Evolutionary conservation across 2,888 invertebrate genomes (phyloP).

Genomic region (Callimorpha dominula): DNA sequence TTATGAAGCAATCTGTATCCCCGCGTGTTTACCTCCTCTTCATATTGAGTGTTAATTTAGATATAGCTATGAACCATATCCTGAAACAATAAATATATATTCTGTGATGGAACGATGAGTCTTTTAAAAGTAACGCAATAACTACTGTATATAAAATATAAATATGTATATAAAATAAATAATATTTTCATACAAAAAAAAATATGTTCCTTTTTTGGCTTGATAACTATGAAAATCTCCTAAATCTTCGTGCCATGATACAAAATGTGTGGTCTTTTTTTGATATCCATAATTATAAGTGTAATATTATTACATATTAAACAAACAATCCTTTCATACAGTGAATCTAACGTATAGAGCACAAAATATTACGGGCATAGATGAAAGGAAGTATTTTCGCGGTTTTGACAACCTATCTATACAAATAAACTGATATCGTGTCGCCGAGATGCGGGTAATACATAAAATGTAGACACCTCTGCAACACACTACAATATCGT

Average conservation of each 20-base stretch:
- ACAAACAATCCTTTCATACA: not conserved
- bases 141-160: no score
- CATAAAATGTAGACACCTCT: slow-evolving; percentile 26
- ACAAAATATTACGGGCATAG: slow-evolving; percentile 10
- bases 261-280: no score
- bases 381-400: slow-evolving; percentile 22
- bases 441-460: slow-evolving; percentile 26
- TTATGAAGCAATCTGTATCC: not conserved
- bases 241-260: no score
- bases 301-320: no score
- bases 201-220: no score
- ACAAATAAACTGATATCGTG: slow-evolving; percentile 40
- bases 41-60: not conserved
- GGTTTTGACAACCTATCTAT: slow-evolving; percentile 25
- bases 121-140: not conserved
- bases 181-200: no score
- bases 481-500: slow-evolving; percentile 19
- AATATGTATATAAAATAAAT: no score
- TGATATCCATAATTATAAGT: not conserved
- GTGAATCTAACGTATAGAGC: slow-evolving; percentile 11
- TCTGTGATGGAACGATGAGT: not conserved
- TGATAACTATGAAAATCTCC: no score
- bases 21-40: not conserved
- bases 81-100: not conserved
- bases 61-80: not conserved